Evolutionary conservation across 2,888 invertebrate genomes (phyloP), one percentile per base, ranked within the genome.

Genomic region (Stenoptilia bipunctidactyla): DNA sequence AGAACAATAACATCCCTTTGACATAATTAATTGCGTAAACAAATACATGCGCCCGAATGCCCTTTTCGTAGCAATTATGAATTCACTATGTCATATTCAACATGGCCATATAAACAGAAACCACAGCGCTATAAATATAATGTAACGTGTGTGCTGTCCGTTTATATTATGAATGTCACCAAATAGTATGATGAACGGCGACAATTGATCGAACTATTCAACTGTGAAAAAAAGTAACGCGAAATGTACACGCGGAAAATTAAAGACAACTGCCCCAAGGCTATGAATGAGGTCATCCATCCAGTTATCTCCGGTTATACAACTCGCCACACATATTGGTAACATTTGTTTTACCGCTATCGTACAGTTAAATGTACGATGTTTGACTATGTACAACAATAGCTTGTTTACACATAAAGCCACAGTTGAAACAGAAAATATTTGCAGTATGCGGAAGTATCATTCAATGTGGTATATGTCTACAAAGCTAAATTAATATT

Each of bases 1-100:
- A 30, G n/a, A 30, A 30, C 30, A 30, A 30, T 30, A 30, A 30
- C 10, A n/a, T 30, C 30, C n/a, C 30, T 30, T 30, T 30, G 30
- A 30, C 30, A 10, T 30, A 30, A 30, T 30, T 30, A 30, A 30
- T 30, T 12, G 12, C 30, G 12, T 12, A 30, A 30, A 30, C 30
- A 30, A 30, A 30, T 30, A 30, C 20, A n/a, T 20, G 20, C 30
- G 30, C 3, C 30, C 30, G 30, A 12, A 30, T 30, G 30, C 30
- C 30, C 30, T 30, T 30, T 30, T 30, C 30, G 30, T 3, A 10
- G 30, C 30, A 30, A 10, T 30, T 30, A 30, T 10, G 30, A 30
- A 30, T 30, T 30, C 12, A 30, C 30, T 30, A 30, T 3, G 6
- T 10, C 30, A 30, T 30, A 30, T 30, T 30, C 30, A 30, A 9